Evolutionary conservation across 2,888 invertebrate genomes (phyloP).

Genomic region (Serripes groenlandicus): DNA sequence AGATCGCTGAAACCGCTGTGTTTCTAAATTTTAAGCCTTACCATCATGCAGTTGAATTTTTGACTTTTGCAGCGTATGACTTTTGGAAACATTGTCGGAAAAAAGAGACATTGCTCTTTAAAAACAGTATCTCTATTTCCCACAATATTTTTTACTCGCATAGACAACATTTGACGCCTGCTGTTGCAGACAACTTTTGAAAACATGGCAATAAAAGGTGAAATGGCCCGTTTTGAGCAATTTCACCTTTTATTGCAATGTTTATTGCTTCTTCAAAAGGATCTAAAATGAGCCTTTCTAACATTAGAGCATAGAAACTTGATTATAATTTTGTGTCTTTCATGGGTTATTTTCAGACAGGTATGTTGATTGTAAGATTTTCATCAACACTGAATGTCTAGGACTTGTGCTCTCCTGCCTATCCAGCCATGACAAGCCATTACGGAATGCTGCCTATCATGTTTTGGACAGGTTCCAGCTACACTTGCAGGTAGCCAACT

Average conservation of each 20-base stretch:
- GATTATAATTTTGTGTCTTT: too few species aligned
- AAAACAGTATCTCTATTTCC: not conserved
- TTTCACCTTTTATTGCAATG: not conserved
- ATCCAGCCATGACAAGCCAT: slow-evolving; percentile 90
- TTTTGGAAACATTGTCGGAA: not conserved
- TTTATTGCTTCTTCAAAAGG: too few species aligned
- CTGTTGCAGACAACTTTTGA: not conserved
- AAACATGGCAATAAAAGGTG: not conserved
- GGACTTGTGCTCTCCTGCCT: slow-evolving; percentile 91
- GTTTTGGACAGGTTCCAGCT: slow-evolving; percentile 91
- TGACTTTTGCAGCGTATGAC: too few species aligned
- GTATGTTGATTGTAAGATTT: slow-evolving; percentile 91
- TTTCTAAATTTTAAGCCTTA: too few species aligned
- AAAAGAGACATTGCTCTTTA: not conserved
- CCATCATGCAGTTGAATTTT: too few species aligned
- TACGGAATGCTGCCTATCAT: slow-evolving; percentile 92
- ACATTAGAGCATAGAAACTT: too few species aligned
- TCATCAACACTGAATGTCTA: slow-evolving; percentile 91
- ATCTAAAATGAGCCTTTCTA: too few species aligned
- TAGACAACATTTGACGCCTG: too few species aligned
- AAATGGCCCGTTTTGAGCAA: not conserved
- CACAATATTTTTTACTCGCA: not conserved
- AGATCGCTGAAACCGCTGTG: too few species aligned
- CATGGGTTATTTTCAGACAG: slow-evolving; percentile 89
- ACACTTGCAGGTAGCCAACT: slow-evolving; percentile 89